Conservation (phyloP, 2,797 vertebrate genomes). For the Mareca strepera region DNA sequence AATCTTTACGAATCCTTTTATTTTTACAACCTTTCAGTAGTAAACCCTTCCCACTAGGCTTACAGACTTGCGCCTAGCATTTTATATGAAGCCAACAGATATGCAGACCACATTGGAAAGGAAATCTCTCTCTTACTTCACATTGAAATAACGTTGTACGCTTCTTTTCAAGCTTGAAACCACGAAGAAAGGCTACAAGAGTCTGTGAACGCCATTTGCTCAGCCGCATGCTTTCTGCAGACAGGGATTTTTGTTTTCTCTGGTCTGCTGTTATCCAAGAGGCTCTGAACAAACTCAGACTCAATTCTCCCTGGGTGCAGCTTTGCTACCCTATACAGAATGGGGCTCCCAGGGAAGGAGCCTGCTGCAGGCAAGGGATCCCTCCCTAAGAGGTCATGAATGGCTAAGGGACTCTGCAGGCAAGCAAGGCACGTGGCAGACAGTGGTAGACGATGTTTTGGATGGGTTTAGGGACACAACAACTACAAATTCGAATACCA, state of each 20-base stretch:
- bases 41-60: not conserved
- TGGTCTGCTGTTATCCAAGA: not conserved
- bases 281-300: not conserved
- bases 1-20: conserved; percentile 26
- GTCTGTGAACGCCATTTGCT: not conserved
- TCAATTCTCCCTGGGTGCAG: not conserved
- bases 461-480: not conserved
- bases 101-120: conserved; percentile 7
- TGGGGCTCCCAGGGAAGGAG: not conserved
- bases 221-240: not conserved
- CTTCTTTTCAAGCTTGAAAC: not conserved
- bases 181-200: not conserved
- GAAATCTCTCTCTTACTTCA: conserved; percentile 17
- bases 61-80: not conserved
- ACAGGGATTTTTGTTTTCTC: not conserved
- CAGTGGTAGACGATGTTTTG: accelerated
- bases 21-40: conserved; percentile 54
- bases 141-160: not conserved
- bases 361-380: not conserved
- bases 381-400: not conserved
- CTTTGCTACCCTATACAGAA: not conserved
- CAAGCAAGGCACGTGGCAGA: not conserved
- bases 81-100: not conserved
- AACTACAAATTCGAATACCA: not conserved
- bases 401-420: not conserved